Evolutionary conservation across 2,113 vertebrate species (phyloP).

Genomic region (Tupaia tana): DNA sequence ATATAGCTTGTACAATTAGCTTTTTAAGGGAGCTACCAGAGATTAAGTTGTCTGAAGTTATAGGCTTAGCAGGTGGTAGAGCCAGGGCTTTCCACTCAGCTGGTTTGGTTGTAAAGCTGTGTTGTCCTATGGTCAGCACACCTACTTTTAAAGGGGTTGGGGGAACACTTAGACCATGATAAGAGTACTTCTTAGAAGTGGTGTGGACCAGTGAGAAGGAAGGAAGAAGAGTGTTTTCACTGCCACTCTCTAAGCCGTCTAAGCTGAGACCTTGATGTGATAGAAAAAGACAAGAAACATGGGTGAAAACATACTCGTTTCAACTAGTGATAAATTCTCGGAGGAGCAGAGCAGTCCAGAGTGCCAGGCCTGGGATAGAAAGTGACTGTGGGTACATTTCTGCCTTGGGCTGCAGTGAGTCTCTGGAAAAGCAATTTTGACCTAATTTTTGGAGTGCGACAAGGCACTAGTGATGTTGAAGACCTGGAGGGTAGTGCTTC

Average conservation of each 20-base stretch:
- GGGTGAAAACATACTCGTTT: background rate
- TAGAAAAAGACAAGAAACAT: background rate
- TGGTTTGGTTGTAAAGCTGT: background rate
- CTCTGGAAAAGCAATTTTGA: background rate
- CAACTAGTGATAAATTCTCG: background rate
- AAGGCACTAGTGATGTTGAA: background rate
- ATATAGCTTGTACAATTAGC: background rate
- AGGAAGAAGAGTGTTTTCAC: background rate
- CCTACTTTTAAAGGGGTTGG: background rate
- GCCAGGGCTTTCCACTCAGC: background rate
- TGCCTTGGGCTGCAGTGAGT: background rate
- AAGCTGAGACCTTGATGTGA: background rate
- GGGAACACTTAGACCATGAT: background rate
- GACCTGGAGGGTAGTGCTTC: background rate
- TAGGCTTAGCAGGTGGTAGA: background rate
- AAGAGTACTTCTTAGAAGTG: background rate
- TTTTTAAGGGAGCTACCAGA: background rate
- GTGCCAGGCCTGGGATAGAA: background rate
- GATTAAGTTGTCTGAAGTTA: too few relatives aligned
- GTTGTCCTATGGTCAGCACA: background rate
- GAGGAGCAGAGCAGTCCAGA: background rate
- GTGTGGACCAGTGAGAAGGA: background rate
- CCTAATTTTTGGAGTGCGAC: background rate
- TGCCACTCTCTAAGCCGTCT: background rate
- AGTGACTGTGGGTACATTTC: background rate